Percentiles rank a stretch among this genome's conserved stretches.
Evolutionary conservation across 1,140 invertebrate species (phyloP).

Genomic region (Ceratina calcarata): DNA sequence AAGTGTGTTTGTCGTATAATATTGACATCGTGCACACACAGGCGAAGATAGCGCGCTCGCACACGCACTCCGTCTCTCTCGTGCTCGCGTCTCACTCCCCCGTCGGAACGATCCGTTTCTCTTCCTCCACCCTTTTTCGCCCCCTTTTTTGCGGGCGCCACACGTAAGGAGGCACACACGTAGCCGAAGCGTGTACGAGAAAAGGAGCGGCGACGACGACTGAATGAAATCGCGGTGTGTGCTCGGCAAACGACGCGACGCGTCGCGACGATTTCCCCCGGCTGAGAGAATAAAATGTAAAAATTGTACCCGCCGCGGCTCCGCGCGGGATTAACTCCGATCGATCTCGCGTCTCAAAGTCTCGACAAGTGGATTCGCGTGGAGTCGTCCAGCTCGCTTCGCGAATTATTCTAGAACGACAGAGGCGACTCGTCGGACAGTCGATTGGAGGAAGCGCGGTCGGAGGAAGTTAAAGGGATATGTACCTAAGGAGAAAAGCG

Average conservation of each 20-base stretch:
- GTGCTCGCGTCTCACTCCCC: background rate
- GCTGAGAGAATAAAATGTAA: conserved; percentile 42
- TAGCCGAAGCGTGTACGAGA: conserved; percentile 3
- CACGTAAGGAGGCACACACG: conserved; percentile 43
- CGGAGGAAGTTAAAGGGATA: background rate
- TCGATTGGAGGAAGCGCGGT: conserved; percentile 1
- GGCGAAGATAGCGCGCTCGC: conserved; percentile 70
- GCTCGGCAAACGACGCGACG: conserved; percentile 72
- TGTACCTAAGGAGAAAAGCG: background rate
- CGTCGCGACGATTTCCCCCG: conserved; percentile 38
- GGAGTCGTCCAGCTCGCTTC: conserved; percentile 1
- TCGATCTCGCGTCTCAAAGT: conserved; percentile 15
- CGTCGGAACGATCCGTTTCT: background rate
- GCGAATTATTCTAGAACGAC: background rate
- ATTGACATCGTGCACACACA: conserved; percentile 80
- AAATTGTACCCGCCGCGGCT: conserved; percentile 36
- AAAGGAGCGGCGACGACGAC: conserved; percentile 46
- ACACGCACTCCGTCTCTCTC: conserved; percentile 38
- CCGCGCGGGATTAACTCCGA: conserved; percentile 23
- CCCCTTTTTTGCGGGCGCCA: conserved; percentile 34
- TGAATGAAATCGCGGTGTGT: conserved; percentile 76
- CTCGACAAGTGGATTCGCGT: conserved; percentile 15
- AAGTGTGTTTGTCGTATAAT: conserved; percentile 81
- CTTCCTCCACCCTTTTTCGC: conserved; percentile 7
- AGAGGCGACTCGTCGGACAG: background rate